These are phyloP conservation scores for Plagiodera versicolora DNA, from an alignment of 2,888 invertebrate genomes.

Conservation along the genomic window DNA sequence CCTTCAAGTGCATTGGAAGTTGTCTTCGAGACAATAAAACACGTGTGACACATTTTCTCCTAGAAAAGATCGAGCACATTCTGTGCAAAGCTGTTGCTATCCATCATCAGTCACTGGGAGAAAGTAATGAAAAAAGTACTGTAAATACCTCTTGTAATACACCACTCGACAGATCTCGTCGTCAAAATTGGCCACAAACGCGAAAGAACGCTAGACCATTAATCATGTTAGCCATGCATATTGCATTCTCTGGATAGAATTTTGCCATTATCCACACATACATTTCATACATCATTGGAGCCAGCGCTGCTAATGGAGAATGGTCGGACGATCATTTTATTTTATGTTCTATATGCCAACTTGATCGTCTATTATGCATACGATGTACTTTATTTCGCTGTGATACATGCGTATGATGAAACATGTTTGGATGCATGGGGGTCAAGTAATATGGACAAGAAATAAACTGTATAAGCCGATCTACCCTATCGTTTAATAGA, in stretches of 20 bases:
- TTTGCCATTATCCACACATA: conserved; percentile 21
- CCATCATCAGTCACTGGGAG: background rate
- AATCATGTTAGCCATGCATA: conserved; percentile 40
- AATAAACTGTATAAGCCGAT: too few relatives aligned
- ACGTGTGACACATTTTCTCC: background rate
- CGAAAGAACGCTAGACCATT: conserved; percentile 26
- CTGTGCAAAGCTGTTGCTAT: background rate
- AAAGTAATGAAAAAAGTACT: background rate
- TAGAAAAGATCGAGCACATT: background rate
- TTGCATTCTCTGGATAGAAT: conserved; percentile 37
- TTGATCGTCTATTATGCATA: conserved; percentile 12
- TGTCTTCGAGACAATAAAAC: background rate
- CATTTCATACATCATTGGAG: conserved; percentile 22
- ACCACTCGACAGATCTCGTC: background rate
- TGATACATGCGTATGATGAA: too few relatives aligned
- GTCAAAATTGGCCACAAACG: conserved; percentile 4
- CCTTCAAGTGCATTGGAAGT: too few relatives aligned
- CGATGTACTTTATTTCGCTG: background rate
- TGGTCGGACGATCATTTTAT: conserved; percentile 17
- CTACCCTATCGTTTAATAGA: too few relatives aligned
- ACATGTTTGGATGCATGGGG: too few relatives aligned
- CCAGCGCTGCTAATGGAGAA: conserved; percentile 17
- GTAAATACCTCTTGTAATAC: background rate
- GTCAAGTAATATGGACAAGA: too few relatives aligned
- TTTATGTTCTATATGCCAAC: conserved; percentile 12